These are phyloP conservation scores for Macrophya annulata DNA, from an alignment of 2,888 invertebrate species.

Conservation along the genomic window DNA sequence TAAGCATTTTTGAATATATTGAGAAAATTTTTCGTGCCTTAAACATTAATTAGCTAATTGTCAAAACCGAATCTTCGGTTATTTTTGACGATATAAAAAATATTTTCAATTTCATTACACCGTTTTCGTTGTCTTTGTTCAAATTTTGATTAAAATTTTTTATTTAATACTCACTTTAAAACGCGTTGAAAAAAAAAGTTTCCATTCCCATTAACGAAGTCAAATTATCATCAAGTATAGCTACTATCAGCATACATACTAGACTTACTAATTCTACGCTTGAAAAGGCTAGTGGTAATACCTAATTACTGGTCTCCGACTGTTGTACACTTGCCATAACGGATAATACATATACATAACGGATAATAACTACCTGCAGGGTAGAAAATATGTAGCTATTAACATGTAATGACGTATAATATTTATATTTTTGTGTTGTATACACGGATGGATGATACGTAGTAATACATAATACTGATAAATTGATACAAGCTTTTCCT, in stretches of 20 bases:
- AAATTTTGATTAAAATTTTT: not conserved
- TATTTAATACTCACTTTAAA: not conserved
- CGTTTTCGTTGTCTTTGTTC: not conserved
- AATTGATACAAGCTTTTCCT: not conserved
- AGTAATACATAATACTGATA: constrained; percentile 16
- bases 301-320: not conserved
- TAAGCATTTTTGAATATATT: not conserved
- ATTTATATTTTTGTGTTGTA: not conserved
- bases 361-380: not conserved
- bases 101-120: not conserved
- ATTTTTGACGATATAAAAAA: no score
- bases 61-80: not conserved
- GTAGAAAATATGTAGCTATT: not conserved
- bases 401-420: not conserved
- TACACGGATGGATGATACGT: not conserved
- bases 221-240: not conserved
- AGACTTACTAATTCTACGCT: not conserved
- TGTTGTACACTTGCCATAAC: no score
- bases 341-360: not conserved
- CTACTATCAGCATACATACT: not conserved
- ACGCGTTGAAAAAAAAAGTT: not conserved
- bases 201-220: not conserved
- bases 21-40: not conserved
- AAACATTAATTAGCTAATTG: not conserved
- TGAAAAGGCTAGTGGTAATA: not conserved